Conservation (phyloP, 2,797 vertebrate species). For the Helostoma temminkii region DNA sequence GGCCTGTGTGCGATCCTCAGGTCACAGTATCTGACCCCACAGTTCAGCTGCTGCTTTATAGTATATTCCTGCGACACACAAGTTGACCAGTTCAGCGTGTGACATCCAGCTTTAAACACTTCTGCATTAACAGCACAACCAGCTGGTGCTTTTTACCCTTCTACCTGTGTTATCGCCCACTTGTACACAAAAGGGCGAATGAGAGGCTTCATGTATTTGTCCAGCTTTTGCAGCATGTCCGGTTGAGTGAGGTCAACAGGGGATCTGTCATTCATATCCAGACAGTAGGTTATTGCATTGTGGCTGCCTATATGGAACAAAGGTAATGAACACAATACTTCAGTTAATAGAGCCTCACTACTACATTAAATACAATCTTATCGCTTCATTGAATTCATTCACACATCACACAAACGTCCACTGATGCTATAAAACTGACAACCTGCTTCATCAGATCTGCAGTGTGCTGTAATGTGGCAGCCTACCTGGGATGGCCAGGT, state of each 20-base stretch:
- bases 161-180: conserved; percentile 94
- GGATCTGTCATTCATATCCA: conserved; percentile 87
- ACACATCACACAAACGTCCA: not conserved
- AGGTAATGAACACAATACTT: conserved; percentile 3
- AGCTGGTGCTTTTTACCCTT: not conserved
- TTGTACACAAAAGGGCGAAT: conserved; percentile 90
- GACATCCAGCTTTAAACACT: not conserved
- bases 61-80: conserved; percentile 79
- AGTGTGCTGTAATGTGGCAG: not conserved
- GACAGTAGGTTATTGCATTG: conserved; percentile 94
- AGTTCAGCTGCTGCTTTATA: conserved; percentile 90
- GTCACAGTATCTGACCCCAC: conserved; percentile 92
- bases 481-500: conserved; percentile 93
- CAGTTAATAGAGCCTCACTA: no score
- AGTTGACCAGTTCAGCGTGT: not conserved
- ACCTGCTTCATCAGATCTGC: not conserved
- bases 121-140: not conserved
- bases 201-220: conserved; percentile 89
- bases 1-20: conserved; percentile 91
- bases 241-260: conserved; percentile 87
- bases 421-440: not conserved
- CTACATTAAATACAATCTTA: no score
- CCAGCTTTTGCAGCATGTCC: conserved; percentile 88
- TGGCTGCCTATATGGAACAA: conserved; percentile 88
- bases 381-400: not conserved